Base-by-base conservation (phyloP, 1,140 invertebrate species). In the Bombus superbus region DNA sequence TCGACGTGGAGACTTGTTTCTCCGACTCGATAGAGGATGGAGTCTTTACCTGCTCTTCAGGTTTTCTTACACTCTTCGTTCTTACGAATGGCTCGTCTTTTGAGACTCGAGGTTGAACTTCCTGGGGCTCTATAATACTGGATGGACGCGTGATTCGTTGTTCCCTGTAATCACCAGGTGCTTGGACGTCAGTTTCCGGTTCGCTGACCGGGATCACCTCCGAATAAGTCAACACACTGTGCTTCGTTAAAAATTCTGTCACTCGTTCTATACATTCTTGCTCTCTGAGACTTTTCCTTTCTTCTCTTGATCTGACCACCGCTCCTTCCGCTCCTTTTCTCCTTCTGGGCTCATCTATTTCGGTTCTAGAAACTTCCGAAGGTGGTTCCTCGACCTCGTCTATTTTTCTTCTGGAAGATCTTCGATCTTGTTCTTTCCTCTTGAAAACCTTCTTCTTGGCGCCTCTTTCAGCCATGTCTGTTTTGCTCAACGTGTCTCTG, bases 251-350 rank as follows among this genome's bases (percentile, higher is more conserved):
- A 75, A 86, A 92, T 82, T 92, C 90, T 13, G 84, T 92, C 59
- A 92, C 91, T 38, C 91, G 88, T 18, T 92, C 91, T 57, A 92
- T 92, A n/a, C 91, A 92, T 62, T 90, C 87, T 15, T 92, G 89
- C 40, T 92, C 91, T 32, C 85, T 92, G 25, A 90, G 38, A 22
- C 85, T 87, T 64, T 90, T 92, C 40, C 91, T 81, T 47, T 90
- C 80, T n/a, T 90, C 91, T 18, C 82, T 86, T 40, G 88, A 71
- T 8, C 81, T 86, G 0, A 74, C 47, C 18, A 42, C 42, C 2
- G 32, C 44, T 25, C 79, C 69, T 1, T 79, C 83, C 18, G 1
- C 0, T 0, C 64, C 79, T 28, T 13, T 44, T 4, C 25, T 66
- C 10, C 15, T 78, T 1, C 18, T 72, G 0, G 64, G 32, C 0